Percentiles rank a stretch among this genome's conserved stretches.
These are phyloP conservation scores for Strigamia crassipes DNA, from an alignment of 2,888 invertebrate genomes.

Conservation along the genomic window DNA sequence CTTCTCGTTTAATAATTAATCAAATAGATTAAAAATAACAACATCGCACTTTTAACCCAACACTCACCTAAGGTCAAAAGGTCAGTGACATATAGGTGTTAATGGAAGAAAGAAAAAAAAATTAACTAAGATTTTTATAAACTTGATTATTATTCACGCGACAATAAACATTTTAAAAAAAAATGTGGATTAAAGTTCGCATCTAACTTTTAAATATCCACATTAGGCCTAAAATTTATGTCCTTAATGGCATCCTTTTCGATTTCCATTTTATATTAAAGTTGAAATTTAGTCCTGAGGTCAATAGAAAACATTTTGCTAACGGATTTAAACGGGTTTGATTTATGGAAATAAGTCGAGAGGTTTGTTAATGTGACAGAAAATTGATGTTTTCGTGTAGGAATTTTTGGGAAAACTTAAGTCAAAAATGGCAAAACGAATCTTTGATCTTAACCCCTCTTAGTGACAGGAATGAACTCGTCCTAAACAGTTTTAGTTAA, in stretches of 20 bases:
- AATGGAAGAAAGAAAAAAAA: background rate
- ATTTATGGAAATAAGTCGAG: background rate
- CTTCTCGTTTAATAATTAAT: background rate
- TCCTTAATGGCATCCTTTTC: background rate
- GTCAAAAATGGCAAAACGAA: background rate
- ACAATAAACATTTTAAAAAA: background rate
- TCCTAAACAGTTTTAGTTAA: background rate
- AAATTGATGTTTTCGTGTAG: background rate
- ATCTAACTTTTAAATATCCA: no score
- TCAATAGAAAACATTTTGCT: background rate
- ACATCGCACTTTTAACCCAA: background rate
- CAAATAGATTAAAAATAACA: background rate
- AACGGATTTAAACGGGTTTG: background rate
- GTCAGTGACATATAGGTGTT: background rate
- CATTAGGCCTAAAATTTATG: background rate
- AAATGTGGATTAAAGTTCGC: background rate
- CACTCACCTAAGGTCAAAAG: background rate
- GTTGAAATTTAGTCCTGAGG: background rate
- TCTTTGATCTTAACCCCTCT: background rate
- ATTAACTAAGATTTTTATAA: background rate
- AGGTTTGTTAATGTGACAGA: background rate
- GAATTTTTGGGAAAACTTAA: background rate
- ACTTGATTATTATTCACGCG: background rate
- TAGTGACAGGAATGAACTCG: constrained; percentile 7
- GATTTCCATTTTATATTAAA: constrained; percentile 30